phyloP scores from a whole-genome alignment of 1,140 invertebrate species.

The Leguminivora glycinivorella region DNA sequence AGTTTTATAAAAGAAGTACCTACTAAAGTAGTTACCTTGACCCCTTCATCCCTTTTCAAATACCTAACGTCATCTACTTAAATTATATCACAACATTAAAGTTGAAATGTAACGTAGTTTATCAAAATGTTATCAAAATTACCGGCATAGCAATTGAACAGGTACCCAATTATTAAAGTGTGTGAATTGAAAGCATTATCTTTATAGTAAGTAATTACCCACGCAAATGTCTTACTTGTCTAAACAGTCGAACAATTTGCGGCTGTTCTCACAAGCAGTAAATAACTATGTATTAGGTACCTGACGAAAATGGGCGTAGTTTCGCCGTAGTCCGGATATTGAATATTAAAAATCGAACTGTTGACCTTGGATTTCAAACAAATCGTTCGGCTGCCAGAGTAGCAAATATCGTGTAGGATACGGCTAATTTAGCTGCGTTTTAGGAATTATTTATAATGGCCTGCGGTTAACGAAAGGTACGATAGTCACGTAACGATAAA shows the following conservation, averaged over 20 bases:
- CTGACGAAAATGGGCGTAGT: not conserved
- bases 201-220: not conserved
- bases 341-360: not conserved
- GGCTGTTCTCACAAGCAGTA: not conserved
- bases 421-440: slow-evolving; percentile 18
- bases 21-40: not conserved
- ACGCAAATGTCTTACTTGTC: slow-evolving; percentile 3
- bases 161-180: not conserved
- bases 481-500: slow-evolving; percentile 12
- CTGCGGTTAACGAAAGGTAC: slow-evolving; percentile 19
- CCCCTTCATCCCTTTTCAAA: too few relatives aligned
- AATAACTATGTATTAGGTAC: not conserved
- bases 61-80: too few relatives aligned
- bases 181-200: not conserved
- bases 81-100: too few relatives aligned
- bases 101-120: too few relatives aligned
- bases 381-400: not conserved
- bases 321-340: not conserved
- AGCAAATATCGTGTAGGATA: slow-evolving; percentile 23
- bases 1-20: not conserved
- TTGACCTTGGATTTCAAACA: not conserved
- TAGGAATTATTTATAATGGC: slow-evolving; percentile 5
- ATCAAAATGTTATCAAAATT: not conserved
- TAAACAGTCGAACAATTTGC: not conserved
- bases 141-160: not conserved